Evolutionary conservation across 2,888 invertebrate species (phyloP), one percentile per base, ranked within the genome.

Genomic region (Philereme transversata): DNA sequence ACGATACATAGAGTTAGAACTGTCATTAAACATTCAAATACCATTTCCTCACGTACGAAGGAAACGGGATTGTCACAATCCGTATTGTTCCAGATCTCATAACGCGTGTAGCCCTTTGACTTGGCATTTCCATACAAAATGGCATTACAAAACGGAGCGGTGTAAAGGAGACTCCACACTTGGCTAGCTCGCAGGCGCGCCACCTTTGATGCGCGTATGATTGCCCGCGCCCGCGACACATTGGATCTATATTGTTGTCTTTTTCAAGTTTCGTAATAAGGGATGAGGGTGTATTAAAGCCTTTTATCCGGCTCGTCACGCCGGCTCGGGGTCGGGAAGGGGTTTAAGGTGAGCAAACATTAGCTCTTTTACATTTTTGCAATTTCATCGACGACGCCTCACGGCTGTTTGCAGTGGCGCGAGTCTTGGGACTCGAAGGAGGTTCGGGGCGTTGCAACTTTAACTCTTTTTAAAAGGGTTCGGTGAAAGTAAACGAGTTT

Each of bases 211-310:
- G 90, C 90, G 88, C 90, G 88, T 91, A 90, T 92, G 91, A 91
- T 91, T 88, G 92, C 91, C 86, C 86, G 87, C 86, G 87, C 90
- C 88, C 90, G 90, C 91, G 91, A 92, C 92, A 92, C 92, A 90
- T 90, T 90, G 86, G 86, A 88, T 90, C 90, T 90, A 90, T 91
- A 92, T 90, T 91, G 92, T 92, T 92, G 92, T 91, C 92, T 92
- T 92, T 92, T 92, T 92, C 92, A 92, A 92, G 91, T 92, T 91
- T 90, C 88, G 91, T 92, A 92, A 92, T 92, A 92, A 92, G 92
- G 90, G 90, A 90, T 91, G 91, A 91, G 92, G 91, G 91, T 92
- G 91, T 92, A 92, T 92, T 92, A 92, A 92, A 92, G 92, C 91
- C 91, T 91, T 92, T 92, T 91, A 92, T 91, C 91, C 91, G 86